These are phyloP conservation scores for Hemistola chrysoprasaria DNA, from an alignment of 2,888 invertebrate species.

Conservation along the genomic window DNA sequence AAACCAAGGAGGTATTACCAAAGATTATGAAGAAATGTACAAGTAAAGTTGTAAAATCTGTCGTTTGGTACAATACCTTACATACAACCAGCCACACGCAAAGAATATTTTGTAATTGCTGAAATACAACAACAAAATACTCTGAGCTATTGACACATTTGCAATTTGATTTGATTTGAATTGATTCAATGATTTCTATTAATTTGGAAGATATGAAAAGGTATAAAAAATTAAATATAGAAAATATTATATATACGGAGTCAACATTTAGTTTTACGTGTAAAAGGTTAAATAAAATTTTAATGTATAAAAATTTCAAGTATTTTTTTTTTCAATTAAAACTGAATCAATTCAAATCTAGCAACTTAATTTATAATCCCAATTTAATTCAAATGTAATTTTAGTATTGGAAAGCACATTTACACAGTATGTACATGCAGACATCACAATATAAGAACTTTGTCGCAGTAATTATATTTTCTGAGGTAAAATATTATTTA, in stretches of 20 bases:
- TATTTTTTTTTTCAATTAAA: too few relatives aligned
- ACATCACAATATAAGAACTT: conserved; percentile 7
- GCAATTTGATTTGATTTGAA: neutral
- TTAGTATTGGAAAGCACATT: conserved; percentile 19
- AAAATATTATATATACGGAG: too few relatives aligned
- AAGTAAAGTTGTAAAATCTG: conserved; percentile 59
- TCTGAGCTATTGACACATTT: conserved; percentile 53
- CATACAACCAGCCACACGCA: conserved; percentile 93
- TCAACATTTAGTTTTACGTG: too few relatives aligned
- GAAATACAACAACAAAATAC: conserved; percentile 84
- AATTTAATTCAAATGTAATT: too few relatives aligned
- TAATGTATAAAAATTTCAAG: too few relatives aligned
- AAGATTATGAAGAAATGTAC: conserved; percentile 35
- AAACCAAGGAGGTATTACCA: neutral
- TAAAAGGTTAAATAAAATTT: too few relatives aligned
- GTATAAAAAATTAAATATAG: too few relatives aligned
- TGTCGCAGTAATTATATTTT: too few relatives aligned
- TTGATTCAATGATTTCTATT: neutral
- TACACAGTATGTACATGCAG: conserved; percentile 21
- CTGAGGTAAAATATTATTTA: too few relatives aligned
- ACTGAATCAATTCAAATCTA: conserved; percentile 8
- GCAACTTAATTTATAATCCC: too few relatives aligned
- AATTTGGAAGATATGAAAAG: too few relatives aligned
- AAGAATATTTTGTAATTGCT: conserved; percentile 92
- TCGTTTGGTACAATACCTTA: conserved; percentile 86